phyloP scores from a whole-genome alignment of 2,797 vertebrate species.

The Chaenodraco wilsoni region DNA sequence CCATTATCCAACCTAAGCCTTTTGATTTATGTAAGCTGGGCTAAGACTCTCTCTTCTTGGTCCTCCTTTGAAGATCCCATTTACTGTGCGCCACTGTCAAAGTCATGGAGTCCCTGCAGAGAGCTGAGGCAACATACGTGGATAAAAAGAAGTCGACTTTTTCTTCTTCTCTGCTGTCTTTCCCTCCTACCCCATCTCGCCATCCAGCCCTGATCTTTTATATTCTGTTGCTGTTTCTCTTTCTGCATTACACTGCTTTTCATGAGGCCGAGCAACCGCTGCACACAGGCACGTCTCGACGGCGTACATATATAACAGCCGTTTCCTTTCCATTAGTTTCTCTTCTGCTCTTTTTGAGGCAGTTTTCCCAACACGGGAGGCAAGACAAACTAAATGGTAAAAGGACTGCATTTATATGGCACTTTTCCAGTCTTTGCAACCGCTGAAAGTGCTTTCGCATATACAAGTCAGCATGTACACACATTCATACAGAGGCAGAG shows the following conservation, averaged over 20 bases:
- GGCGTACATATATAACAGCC: background rate
- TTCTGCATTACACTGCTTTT: constrained; percentile 11
- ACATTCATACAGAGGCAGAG: no score
- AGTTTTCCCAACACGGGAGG: background rate
- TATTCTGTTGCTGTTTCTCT: constrained; percentile 27
- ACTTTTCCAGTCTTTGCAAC: no score
- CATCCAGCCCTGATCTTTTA: constrained; percentile 15
- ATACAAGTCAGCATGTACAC: no score
- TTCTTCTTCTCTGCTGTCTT: constrained; percentile 28
- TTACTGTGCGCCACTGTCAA: constrained; percentile 53
- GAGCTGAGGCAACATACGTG: constrained; percentile 45
- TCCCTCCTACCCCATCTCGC: constrained; percentile 27
- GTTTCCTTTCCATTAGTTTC: background rate
- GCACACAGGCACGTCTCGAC: background rate
- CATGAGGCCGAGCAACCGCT: background rate
- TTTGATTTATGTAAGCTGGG: constrained; percentile 69
- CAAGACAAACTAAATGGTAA: background rate
- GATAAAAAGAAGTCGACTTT: constrained; percentile 56
- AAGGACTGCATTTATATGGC: no score
- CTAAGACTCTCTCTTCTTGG: constrained; percentile 56
- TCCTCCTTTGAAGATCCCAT: constrained; percentile 74
- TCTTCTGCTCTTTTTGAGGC: constrained; percentile 5
- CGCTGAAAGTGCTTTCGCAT: no score
- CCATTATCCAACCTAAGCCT: constrained; percentile 67
- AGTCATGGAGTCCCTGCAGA: constrained; percentile 60